Evolutionary conservation across 37 sponge, comb jelly and placozoan species (phyloP), one percentile per base, ranked within the genome.

Genomic region (Dysidea cf. avara): DNA sequence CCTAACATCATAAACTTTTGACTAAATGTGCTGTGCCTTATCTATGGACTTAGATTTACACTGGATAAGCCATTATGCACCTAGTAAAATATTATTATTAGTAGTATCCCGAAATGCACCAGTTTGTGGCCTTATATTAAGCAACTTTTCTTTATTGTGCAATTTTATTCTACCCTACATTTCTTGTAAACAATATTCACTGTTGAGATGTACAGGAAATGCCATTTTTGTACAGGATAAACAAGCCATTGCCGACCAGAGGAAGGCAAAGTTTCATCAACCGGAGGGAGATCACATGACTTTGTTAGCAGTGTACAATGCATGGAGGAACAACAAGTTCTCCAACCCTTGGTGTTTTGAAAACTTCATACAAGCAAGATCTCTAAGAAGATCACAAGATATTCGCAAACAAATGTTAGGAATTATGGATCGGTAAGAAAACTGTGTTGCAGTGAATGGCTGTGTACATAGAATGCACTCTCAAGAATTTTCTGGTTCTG

Each of bases 291-390:
- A 97, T 71, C 99, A 94, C 60, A 81, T 97, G 38, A 97, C 99
- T 6, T 76, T 97, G 31, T 85, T 97, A 28, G 81, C 94, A 22
- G 95, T 97, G 35, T 97, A 97, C 71, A 97, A 97, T 76, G 90
- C 98, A 32, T 97, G 98, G 98, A 97, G 86, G 84, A 97, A 97
- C 75, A 97, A 94, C 84, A 87, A 87, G 56, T 94, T 97, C 70
- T 81, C 94, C 14, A 83, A 83, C 53, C 84, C 92, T 18, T 97
- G 98, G 98, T 97, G 98, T 47, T 97, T 72, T 56, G 98, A 97
- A 81, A 94, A 97, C 81, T 97, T 97, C 67, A 83, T 97, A 2
- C 98, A 97, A 79, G 94, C 94, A 0, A 74, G 96, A 25, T 85
- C 91, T n/a, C 74, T 94, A 0, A 57, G 78, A 22, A 48, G 71